Base-by-base conservation (phyloP, 2,113 vertebrate genomes). In the Agelaius tricolor region DNA sequence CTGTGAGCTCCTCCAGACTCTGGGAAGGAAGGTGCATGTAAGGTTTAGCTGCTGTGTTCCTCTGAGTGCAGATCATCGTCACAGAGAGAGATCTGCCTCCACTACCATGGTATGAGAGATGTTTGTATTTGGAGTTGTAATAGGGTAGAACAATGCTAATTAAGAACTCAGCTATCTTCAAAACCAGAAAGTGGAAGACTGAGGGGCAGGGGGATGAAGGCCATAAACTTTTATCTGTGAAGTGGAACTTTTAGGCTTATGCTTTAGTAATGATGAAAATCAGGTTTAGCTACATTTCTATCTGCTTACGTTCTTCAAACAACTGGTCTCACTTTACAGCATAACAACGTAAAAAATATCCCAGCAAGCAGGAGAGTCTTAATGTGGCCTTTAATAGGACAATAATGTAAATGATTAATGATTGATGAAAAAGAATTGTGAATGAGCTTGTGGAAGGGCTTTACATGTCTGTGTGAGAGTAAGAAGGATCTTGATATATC, bases 281-380 rank as follows among this genome's bases (percentile, higher is more conserved):
- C 91, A 87, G 74, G 89, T 95, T 97, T 65, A 94, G 76, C 93
- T 84, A 12, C 91, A 91, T 97, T 96, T 95, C 76, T 95, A 0
- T 87, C 73, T 59, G 35, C 77, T 96, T 84, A 43, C n/a, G 35
- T 27, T 73, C 71, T 85, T 96, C 55, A 44, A 77, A 83, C 44
- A 95, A 51, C 58, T 73, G 63, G 28, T 46, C 27, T 92, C 63
- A 62, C 51, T 93, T 88, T 80, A 71, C 46, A 74, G 88, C 10
- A 15, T 62, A 95, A 69, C 37, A 68, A 41, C 69, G 65, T 89
- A 19, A 73, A 90, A 61, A 59, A 37, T 3, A 6, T 54, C 22
- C 74, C 20, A 33, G 71, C 41, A 83, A 89, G 44, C 23, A 49
- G 13, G 30, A 71, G 24, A 89, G 44, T 79, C 22, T 92, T 35